Percentiles rank a stretch among this genome's conserved stretches.
phyloP scores from a whole-genome alignment of 2,113 vertebrate genomes.

The Oryzias javanicus region DNA sequence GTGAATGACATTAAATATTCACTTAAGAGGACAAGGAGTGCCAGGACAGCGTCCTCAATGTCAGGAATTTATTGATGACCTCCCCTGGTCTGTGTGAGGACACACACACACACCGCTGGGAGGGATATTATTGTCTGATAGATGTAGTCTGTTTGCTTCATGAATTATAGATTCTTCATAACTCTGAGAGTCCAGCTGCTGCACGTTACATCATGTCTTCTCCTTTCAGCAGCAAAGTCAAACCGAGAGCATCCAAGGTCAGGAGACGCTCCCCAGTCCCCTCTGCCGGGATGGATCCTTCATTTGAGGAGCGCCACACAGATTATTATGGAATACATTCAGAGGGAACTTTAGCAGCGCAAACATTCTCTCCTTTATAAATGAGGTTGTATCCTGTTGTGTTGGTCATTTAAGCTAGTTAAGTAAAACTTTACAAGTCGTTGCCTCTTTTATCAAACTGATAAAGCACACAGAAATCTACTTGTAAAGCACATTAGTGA shows the following conservation, averaged over 20 bases:
- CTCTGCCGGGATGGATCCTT: conserved; percentile 62
- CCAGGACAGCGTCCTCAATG: conserved; percentile 79
- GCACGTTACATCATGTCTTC: conserved; percentile 49
- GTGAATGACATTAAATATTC: conserved; percentile 71
- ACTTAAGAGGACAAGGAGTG: conserved; percentile 84
- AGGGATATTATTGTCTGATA: conserved; percentile 55
- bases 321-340: conserved; percentile 9
- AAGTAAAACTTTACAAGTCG: no score
- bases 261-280: conserved; percentile 80
- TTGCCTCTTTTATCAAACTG: no score
- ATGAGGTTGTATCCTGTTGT: no score
- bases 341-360: no score
- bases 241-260: conserved; percentile 75
- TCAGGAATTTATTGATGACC: conserved; percentile 76
- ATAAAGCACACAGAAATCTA: conserved; percentile 5
- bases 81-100: conserved; percentile 38
- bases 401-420: no score
- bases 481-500: conserved; percentile 17
- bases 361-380: neutral
- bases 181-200: conserved; percentile 14
- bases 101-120: conserved; percentile 36
- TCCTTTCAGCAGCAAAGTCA: conserved; percentile 47
- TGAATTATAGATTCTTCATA: conserved; percentile 64
- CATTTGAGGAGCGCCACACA: conserved; percentile 28
- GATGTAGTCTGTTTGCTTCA: conserved; percentile 55